Evolutionary conservation across 2,113 vertebrate species (phyloP).

Genomic region (Podarcis cretensis): DNA sequence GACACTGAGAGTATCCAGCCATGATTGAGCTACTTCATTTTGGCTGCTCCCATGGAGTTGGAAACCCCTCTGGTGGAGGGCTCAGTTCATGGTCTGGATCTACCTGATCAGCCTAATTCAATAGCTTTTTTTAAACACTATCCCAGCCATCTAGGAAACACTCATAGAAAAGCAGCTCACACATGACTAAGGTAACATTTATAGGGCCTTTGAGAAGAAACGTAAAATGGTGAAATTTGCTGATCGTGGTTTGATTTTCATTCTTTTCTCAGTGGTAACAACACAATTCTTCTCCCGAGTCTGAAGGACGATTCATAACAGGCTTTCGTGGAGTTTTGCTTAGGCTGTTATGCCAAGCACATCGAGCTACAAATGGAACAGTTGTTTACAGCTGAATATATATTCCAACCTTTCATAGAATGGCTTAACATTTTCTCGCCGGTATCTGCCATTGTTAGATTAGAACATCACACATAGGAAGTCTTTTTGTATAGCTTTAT

Average conservation of each 20-base stretch:
- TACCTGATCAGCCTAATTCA: background rate
- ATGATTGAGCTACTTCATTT: background rate
- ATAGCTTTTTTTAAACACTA: background rate
- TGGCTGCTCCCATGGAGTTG: background rate
- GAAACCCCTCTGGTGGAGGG: background rate
- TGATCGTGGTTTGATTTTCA: background rate
- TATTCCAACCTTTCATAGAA: constrained; percentile 7
- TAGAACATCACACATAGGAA: constrained; percentile 45
- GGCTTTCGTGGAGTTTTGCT: background rate
- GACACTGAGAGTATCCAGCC: background rate
- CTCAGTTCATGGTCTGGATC: no score
- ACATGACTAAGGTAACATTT: background rate
- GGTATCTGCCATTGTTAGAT: constrained; percentile 60
- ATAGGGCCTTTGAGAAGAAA: background rate
- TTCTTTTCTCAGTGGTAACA: background rate
- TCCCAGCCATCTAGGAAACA: background rate
- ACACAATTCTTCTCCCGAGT: background rate
- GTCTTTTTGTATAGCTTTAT: constrained; percentile 31
- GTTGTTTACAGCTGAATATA: constrained; percentile 1
- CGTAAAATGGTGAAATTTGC: background rate
- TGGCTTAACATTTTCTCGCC: constrained; percentile 38
- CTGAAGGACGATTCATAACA: background rate
- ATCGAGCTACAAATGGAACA: background rate
- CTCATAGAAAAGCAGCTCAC: background rate
- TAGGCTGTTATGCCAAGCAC: background rate